Evolutionary conservation across 2,888 invertebrate genomes (phyloP).

Genomic region (Odontocolon sp.): DNA sequence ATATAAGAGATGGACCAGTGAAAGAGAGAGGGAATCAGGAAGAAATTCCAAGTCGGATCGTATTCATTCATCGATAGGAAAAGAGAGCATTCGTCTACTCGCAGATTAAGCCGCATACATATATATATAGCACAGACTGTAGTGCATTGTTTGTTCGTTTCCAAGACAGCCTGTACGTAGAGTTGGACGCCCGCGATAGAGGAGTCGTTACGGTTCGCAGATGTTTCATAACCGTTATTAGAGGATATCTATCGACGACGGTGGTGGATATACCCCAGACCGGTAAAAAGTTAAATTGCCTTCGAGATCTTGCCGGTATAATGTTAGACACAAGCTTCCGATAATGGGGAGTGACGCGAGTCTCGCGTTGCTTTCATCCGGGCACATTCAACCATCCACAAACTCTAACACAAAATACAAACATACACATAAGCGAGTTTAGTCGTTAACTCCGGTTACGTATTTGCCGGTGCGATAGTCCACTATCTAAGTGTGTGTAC

Average conservation of each 20-base stretch:
- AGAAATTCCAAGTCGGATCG: slow-evolving; percentile 34
- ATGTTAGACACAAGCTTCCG: neutral
- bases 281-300: slow-evolving; percentile 51
- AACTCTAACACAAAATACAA: too few species aligned
- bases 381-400: neutral
- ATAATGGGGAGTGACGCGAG: slow-evolving; percentile 47
- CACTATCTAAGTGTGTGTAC: slow-evolving; percentile 21
- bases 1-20: too few species aligned
- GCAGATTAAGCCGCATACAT: slow-evolving; percentile 28
- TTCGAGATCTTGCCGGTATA: slow-evolving; percentile 36
- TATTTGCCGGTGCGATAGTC: slow-evolving; percentile 13
- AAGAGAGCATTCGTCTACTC: slow-evolving; percentile 39
- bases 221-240: slow-evolving; percentile 55
- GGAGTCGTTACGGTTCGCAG: slow-evolving; percentile 53
- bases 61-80: slow-evolving; percentile 35
- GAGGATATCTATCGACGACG: slow-evolving; percentile 46
- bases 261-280: neutral
- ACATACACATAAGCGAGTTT: slow-evolving; percentile 37
- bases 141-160: slow-evolving; percentile 34
- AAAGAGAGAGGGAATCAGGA: slow-evolving; percentile 18
- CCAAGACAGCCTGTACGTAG: neutral
- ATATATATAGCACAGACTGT: neutral
- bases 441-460: slow-evolving; percentile 41
- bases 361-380: slow-evolving; percentile 22
- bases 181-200: slow-evolving; percentile 41